Conservation (phyloP, 2,113 vertebrate genomes). For the Ibidorhyncha struthersii region DNA sequence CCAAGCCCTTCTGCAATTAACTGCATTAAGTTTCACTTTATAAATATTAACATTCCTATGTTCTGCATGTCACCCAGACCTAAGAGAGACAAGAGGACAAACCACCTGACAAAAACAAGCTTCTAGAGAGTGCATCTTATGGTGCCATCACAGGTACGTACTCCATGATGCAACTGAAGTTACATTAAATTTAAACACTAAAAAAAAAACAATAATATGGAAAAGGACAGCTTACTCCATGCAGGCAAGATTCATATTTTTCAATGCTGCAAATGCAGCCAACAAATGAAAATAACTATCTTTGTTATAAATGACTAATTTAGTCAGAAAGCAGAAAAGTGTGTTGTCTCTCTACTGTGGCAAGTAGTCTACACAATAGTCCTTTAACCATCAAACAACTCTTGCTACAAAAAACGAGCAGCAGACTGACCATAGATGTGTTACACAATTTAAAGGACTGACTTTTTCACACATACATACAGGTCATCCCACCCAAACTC, state of each 20-base stretch:
- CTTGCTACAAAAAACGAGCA: not conserved
- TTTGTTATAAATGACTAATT: not conserved
- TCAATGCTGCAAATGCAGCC: not conserved
- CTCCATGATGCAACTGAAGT: not conserved
- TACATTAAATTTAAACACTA: not conserved
- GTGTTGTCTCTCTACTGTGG: not conserved
- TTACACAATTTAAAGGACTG: not conserved
- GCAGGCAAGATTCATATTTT: not conserved
- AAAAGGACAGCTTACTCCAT: not conserved
- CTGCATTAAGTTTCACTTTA: not conserved
- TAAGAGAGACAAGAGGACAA: not conserved
- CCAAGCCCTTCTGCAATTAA: not conserved
- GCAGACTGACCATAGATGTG: not conserved
- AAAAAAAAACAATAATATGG: not conserved
- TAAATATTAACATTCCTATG: not conserved
- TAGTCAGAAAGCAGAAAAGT: not conserved
- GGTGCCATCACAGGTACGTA: not conserved
- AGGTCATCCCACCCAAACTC: not conserved
- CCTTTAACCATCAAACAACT: not conserved
- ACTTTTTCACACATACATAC: not conserved
- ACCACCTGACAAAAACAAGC: not conserved
- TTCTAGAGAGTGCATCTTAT: not conserved
- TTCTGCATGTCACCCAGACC: not conserved
- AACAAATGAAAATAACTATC: not conserved
- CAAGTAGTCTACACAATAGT: not conserved